These are phyloP conservation scores for Connochaetes taurinus DNA, from an alignment of 2,113 vertebrate genomes.

Conservation along the genomic window DNA sequence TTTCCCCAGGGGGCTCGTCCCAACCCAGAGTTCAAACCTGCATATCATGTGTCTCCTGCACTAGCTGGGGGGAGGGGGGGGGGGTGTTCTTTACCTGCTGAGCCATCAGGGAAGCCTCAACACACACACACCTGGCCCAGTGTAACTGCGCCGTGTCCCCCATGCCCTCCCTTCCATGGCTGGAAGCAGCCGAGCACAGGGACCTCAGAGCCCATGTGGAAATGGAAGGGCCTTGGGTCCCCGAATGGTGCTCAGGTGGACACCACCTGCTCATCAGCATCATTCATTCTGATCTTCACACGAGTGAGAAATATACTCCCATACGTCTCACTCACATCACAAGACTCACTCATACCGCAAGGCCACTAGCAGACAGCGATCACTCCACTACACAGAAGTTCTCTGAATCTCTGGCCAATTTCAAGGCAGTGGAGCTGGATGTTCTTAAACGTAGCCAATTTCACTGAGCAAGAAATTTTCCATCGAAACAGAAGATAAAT, in stretches of 20 bases:
- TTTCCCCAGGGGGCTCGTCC: neutral
- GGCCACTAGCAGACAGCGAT: neutral
- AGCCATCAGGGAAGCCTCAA: neutral
- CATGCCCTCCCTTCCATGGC: neutral
- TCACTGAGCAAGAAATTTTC: neutral
- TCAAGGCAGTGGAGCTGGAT: neutral
- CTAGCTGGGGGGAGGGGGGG: accelerated
- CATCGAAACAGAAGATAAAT: neutral
- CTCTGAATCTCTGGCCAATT: neutral
- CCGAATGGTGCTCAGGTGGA: neutral
- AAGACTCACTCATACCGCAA: neutral
- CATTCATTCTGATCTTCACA: neutral
- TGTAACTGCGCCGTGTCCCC: accelerated
- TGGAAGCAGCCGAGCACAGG: accelerated
- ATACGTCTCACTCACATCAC: accelerated
- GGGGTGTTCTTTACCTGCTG: neutral
- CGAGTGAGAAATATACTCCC: neutral
- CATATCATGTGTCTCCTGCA: neutral
- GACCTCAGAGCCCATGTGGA: neutral
- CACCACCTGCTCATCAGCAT: neutral
- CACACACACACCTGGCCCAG: accelerated
- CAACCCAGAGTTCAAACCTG: neutral
- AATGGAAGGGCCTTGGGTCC: neutral
- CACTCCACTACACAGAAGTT: neutral
- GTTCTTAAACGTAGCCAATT: neutral